Conservation (phyloP, 1,140 invertebrate species). For the Paralvinella palmiformis region DNA sequence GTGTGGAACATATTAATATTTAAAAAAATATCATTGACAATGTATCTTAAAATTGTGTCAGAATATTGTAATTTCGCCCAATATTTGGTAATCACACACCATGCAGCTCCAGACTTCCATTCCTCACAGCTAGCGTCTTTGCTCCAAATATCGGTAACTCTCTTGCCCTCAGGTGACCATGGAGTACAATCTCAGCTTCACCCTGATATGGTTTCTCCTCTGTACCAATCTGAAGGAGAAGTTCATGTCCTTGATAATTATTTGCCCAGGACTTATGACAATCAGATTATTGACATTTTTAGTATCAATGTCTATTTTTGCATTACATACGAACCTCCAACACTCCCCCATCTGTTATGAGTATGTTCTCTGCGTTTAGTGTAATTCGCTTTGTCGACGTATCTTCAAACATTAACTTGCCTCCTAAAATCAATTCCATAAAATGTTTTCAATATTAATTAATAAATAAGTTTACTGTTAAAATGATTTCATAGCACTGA, state of each 20-base stretch:
- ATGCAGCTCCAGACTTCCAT: constrained; percentile 39
- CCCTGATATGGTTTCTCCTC: constrained; percentile 31
- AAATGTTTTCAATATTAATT: not conserved
- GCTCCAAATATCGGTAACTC: constrained; percentile 44
- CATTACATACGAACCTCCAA: constrained; percentile 43
- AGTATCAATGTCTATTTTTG: too few species aligned
- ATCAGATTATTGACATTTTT: too few species aligned
- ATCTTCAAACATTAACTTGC: constrained; percentile 43
- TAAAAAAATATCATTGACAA: too few species aligned
- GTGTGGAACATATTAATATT: too few species aligned
- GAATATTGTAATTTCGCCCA: too few species aligned
- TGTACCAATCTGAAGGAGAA: constrained; percentile 42
- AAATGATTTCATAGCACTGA: not conserved
- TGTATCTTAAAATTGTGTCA: too few species aligned
- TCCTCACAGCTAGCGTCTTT: constrained; percentile 36
- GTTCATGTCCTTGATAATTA: too few species aligned
- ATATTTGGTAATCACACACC: too few species aligned
- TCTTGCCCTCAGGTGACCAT: constrained; percentile 30
- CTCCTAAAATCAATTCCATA: constrained; percentile 24
- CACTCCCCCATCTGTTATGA: constrained; percentile 40
- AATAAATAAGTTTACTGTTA: not conserved
- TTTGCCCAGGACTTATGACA: too few species aligned
- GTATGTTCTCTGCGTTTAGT: constrained; percentile 40
- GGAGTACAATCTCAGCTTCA: constrained; percentile 34
- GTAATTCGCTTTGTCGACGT: constrained; percentile 35